phyloP scores from a whole-genome alignment of 2,888 invertebrate genomes.

The Apamea sordens region DNA sequence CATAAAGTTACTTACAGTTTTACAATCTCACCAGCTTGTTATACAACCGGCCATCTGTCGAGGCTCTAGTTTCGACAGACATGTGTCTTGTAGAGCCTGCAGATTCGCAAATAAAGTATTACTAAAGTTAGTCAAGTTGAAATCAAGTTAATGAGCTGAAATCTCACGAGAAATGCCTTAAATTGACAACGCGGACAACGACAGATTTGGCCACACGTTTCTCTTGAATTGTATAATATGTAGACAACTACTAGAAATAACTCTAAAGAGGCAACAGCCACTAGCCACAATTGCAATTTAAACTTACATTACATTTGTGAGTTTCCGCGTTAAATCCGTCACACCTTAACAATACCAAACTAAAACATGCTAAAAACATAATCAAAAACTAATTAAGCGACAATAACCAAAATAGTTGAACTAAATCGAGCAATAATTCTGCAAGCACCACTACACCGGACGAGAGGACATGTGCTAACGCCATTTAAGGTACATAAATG shows the following conservation, averaged over 20 bases:
- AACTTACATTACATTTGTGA: neutral
- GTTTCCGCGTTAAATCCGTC: neutral
- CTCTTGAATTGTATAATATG: neutral
- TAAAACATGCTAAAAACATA: neutral
- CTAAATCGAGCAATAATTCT: constrained; percentile 42
- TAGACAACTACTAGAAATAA: neutral
- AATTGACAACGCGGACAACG: neutral
- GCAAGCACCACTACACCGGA: constrained; percentile 58
- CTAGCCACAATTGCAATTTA: neutral
- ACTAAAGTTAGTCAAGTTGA: constrained; percentile 18
- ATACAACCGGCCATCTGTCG: constrained; percentile 73
- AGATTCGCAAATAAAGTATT: constrained; percentile 38
- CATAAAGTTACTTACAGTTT: constrained; percentile 68
- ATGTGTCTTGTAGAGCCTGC: constrained; percentile 62
- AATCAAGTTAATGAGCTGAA: constrained; percentile 27
- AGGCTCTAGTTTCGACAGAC: constrained; percentile 76
- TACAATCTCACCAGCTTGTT: constrained; percentile 63
- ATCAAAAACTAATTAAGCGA: constrained; percentile 17
- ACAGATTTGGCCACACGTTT: constrained; percentile 6
- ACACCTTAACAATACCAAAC: neutral
- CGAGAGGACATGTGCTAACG: constrained; percentile 79
- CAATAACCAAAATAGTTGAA: constrained; percentile 35
- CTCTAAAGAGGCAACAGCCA: neutral
- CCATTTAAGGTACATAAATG: constrained; percentile 78
- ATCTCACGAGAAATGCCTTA: constrained; percentile 19